Evolutionary conservation across 64 coral and sea anemone species (phyloP).

Genomic region (Actinia tenebrosa): DNA sequence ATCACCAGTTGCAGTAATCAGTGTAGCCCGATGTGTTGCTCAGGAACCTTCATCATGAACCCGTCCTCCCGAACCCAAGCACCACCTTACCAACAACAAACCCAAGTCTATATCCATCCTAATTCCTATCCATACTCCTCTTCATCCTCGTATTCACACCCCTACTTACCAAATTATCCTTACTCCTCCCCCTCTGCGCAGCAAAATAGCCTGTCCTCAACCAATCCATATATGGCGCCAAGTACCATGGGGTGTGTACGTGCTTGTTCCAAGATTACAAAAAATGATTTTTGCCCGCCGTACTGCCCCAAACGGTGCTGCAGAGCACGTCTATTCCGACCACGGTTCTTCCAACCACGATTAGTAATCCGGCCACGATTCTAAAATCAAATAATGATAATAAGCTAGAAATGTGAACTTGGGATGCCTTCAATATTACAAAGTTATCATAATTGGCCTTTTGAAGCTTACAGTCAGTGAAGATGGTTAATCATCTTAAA

Average conservation of each 20-base stretch:
- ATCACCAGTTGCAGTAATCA: constrained; percentile 1
- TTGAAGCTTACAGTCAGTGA: too few species aligned
- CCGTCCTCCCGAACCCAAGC: neutral
- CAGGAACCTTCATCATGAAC: neutral
- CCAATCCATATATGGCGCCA: neutral
- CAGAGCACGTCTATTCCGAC: neutral
- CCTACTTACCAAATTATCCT: constrained; percentile 1
- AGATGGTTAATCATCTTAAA: too few species aligned
- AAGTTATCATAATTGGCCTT: too few species aligned
- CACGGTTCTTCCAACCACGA: neutral
- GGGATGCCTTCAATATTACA: too few species aligned
- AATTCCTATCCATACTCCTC: neutral
- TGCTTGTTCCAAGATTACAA: neutral
- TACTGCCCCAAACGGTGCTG: constrained; percentile 35
- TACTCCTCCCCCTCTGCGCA: neutral
- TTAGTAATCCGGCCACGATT: neutral
- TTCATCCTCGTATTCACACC: neutral
- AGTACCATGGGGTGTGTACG: neutral
- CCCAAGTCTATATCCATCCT: neutral
- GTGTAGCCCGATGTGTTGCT: constrained; percentile 1
- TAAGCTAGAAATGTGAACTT: neutral
- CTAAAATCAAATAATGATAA: neutral
- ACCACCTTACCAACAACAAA: neutral
- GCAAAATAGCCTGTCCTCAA: constrained; percentile 9
- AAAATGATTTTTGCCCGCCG: constrained; percentile 14